These are phyloP conservation scores for Macrotis lagotis DNA, from an alignment of 2,113 vertebrate species.

Conservation along the genomic window DNA sequence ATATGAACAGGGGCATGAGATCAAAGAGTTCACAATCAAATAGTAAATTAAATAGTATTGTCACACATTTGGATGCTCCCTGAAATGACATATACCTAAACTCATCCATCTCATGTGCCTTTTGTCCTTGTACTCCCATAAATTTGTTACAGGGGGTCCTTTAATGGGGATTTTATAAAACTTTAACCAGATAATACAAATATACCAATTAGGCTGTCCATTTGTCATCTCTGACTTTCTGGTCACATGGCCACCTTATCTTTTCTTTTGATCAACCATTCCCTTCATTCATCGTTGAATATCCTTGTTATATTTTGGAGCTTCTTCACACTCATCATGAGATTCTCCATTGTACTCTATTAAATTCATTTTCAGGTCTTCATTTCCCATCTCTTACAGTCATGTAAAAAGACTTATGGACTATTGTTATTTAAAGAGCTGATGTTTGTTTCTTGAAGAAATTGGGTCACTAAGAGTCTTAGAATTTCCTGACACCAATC, in stretches of 20 bases:
- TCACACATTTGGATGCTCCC: background rate
- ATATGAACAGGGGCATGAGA: background rate
- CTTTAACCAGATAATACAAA: background rate
- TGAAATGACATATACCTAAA: background rate
- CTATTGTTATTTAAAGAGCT: background rate
- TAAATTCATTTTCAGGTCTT: background rate
- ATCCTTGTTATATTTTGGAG: background rate
- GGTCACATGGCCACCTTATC: background rate
- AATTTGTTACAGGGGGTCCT: background rate
- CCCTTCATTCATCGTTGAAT: background rate
- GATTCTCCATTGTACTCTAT: background rate
- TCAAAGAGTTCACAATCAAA: background rate
- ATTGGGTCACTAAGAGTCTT: background rate
- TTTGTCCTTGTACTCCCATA: background rate
- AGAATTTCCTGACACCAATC: background rate
- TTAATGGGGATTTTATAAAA: background rate
- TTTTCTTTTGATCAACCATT: background rate
- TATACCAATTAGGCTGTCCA: background rate
- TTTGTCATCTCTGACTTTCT: background rate
- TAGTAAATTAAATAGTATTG: background rate
- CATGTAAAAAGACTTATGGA: background rate
- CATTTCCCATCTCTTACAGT: background rate
- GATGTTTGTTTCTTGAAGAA: background rate
- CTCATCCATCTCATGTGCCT: background rate
- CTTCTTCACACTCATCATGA: background rate